Percentiles rank a stretch among this genome's conserved stretches.
These are phyloP conservation scores for Empidonax alnorum DNA, from an alignment of 2,113 vertebrate species.

Conservation along the genomic window DNA sequence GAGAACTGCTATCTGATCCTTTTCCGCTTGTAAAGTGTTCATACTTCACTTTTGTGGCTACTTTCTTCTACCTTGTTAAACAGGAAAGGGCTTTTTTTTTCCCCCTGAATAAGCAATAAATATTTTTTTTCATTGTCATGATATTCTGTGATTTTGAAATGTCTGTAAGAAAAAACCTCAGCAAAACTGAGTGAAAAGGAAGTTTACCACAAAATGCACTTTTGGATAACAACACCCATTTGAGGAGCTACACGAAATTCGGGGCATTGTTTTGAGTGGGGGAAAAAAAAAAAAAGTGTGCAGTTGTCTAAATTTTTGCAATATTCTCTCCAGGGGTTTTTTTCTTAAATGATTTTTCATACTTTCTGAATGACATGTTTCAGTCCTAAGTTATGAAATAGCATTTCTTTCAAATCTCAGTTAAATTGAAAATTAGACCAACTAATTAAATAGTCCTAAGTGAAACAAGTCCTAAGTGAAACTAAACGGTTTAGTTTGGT, in stretches of 20 bases:
- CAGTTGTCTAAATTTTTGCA: rapidly evolving
- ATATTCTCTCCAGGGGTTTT: background rate
- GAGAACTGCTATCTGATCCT: slow-evolving; percentile 29
- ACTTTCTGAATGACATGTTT: background rate
- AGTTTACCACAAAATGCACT: background rate
- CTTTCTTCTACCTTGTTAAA: slow-evolving; percentile 13
- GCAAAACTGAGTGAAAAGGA: background rate
- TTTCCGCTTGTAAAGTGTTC: slow-evolving; percentile 21
- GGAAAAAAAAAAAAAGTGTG: background rate
- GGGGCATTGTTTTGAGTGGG: background rate
- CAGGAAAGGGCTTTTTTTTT: background rate
- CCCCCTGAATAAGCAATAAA: background rate
- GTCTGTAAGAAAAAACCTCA: background rate
- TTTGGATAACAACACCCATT: background rate
- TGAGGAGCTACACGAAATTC: background rate
- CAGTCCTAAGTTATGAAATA: background rate
- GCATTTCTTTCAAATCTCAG: background rate
- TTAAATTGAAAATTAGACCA: background rate
- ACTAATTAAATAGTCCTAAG: background rate
- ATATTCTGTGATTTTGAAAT: background rate
- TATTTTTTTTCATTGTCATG: background rate
- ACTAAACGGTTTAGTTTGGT: background rate
- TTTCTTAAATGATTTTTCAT: background rate
- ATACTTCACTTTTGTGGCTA: background rate
- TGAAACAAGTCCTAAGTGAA: background rate